phyloP scores from a whole-genome alignment of 92 coral and sea anemone genomes.

The Siderastrea siderea region DNA sequence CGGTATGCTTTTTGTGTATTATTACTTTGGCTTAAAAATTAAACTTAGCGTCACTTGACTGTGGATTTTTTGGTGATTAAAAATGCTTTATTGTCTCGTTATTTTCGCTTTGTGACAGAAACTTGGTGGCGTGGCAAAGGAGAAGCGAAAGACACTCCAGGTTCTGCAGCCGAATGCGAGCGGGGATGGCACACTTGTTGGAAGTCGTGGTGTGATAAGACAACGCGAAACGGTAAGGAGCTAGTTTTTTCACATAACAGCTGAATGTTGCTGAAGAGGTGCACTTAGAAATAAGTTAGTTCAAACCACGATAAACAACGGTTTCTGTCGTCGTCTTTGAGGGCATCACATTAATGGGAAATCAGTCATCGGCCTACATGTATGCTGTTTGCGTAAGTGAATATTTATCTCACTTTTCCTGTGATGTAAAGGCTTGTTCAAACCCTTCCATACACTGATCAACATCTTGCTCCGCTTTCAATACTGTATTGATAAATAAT shows the following conservation, averaged over 20 bases:
- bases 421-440: not conserved
- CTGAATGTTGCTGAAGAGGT: too few relatives aligned
- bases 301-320: too few relatives aligned
- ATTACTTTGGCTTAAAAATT: not conserved
- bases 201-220: conserved; percentile 71
- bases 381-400: too few relatives aligned
- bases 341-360: too few relatives aligned
- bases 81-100: not conserved
- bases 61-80: not conserved
- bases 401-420: too few relatives aligned
- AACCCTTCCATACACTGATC: not conserved
- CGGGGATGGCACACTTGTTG: conserved; percentile 91
- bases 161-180: conserved; percentile 92
- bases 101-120: conserved; percentile 52
- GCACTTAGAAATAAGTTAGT: too few relatives aligned
- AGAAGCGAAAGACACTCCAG: conserved; percentile 90
- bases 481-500: not conserved
- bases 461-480: not conserved
- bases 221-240: conserved; percentile 38
- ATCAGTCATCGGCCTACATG: too few relatives aligned
- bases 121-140: conserved; percentile 37
- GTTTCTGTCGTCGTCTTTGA: too few relatives aligned
- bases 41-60: not conserved
- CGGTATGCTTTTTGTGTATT: conserved; percentile 4
- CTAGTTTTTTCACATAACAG: not conserved